Evolutionary conservation across 2,797 vertebrate genomes (phyloP).

Genomic region (Hafferia zeledoni): DNA sequence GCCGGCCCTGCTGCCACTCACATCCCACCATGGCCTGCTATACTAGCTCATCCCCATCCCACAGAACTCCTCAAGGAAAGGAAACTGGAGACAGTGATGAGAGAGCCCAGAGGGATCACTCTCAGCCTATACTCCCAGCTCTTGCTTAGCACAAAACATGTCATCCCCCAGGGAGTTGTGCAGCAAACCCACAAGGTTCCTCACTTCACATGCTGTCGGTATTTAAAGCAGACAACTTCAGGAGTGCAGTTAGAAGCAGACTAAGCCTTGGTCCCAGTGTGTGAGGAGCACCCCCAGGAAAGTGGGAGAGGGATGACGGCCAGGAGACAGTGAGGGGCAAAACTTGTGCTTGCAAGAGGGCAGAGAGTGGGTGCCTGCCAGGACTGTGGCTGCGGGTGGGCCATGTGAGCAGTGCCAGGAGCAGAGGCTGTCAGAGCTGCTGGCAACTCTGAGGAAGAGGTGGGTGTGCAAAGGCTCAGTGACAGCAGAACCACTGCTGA

Average conservation of each 20-base stretch:
- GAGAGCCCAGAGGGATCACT: not conserved
- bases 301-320: rapidly evolving
- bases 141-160: not conserved
- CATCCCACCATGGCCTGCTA: not conserved
- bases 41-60: rapidly evolving
- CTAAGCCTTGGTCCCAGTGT: not conserved
- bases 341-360: not conserved
- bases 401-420: not conserved
- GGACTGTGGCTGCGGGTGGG: rapidly evolving
- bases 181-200: not conserved
- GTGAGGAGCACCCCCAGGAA: not conserved
- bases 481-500: not conserved
- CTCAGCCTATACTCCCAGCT: not conserved
- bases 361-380: not conserved
- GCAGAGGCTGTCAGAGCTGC: not conserved
- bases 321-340: rapidly evolving
- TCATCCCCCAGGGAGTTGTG: not conserved
- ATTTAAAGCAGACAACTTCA: not conserved
- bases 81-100: not conserved
- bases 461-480: not conserved
- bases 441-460: rapidly evolving
- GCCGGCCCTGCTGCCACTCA: rapidly evolving
- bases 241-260: not conserved
- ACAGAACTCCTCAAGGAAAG: not conserved
- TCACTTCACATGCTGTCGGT: rapidly evolving